phyloP scores from a whole-genome alignment of 2,797 vertebrate species.

The Acipenser ruthenus region DNA sequence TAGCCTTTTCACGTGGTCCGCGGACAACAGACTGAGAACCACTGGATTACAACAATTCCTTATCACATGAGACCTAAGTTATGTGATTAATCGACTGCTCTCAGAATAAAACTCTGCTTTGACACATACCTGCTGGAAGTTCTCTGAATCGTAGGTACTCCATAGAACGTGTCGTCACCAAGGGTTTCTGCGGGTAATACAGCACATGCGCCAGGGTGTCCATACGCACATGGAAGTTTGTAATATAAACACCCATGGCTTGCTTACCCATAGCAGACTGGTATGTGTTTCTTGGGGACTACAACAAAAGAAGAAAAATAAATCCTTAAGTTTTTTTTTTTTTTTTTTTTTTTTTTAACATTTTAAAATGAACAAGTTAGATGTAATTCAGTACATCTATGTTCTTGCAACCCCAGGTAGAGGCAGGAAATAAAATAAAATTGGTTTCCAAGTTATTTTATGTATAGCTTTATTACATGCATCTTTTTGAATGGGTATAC shows the following conservation, averaged over 20 bases:
- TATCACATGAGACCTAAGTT: no score
- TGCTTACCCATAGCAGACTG: slow-evolving; percentile 99
- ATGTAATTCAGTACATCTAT: no score
- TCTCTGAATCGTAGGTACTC: slow-evolving; percentile 95
- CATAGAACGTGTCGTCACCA: slow-evolving; percentile 95
- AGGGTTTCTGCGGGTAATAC: slow-evolving; percentile 95
- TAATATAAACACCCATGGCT: slow-evolving; percentile 98
- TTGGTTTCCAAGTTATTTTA: not conserved
- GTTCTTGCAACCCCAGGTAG: no score
- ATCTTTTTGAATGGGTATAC: no score
- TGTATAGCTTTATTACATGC: no score
- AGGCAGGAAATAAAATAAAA: not conserved
- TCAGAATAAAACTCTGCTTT: not conserved
- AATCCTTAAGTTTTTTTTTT: not conserved
- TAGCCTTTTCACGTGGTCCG: no score
- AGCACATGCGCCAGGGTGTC: slow-evolving; percentile 93
- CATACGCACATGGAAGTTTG: slow-evolving; percentile 97
- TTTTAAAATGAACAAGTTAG: no score
- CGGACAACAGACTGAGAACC: no score
- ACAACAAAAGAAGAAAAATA: slow-evolving; percentile 14
- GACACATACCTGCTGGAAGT: slow-evolving; percentile 77
- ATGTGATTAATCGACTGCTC: not conserved
- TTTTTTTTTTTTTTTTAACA: no score
- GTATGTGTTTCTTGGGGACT: slow-evolving; percentile 98
- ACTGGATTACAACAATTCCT: no score